Base-by-base conservation (phyloP, 2,888 invertebrate species). In the Oscheius sp. region DNA sequence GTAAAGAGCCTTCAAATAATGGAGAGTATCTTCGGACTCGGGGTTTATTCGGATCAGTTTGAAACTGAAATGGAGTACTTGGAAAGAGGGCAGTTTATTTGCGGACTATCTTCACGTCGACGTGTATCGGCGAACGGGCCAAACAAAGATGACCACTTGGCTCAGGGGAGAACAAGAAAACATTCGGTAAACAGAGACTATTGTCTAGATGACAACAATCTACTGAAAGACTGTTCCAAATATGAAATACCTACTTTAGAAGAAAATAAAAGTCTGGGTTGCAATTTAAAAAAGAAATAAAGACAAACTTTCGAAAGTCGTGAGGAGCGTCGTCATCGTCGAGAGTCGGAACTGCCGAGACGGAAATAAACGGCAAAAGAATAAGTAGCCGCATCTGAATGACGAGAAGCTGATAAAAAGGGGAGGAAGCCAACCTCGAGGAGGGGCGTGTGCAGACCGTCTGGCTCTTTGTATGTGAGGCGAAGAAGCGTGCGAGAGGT, bases 41-140 rank as follows among this genome's bases (percentile, higher is more conserved):
- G 87, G 87, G 29, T 79, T 86, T 55, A 87, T 84, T 49, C 87
- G 82, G 21, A 86, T 79, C 46, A 87, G 76, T 73, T 87, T 87
- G 83, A 86, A 88, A 56, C 87, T 87, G 76, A 69, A 84, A 79
- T 27, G 29, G 12, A 16, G 45, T 43, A 18, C 18, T 25, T 58
- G 61, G n/a, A 13, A 59, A 9, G 13, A 59, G 21, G 16, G 2
- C 41, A 59, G 35, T 35, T 29, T 59, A 45, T 61, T 61, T 61
- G 61, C 61, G 6, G 61, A 41, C 21, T n/a, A 61, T 61, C 61
- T 61, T 61, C 59, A 55, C 27, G 21, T 55, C 56, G 23, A 21
- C 61, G 61, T 41, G 61, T 61, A 61, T 49, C 45, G 23, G 25
- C 18, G 45, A 61, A 18, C 41, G 12, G 63, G 63, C 18, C 63